Base-by-base conservation (phyloP, 2,797 vertebrate species). In the Semaprochilodus insignis region DNA sequence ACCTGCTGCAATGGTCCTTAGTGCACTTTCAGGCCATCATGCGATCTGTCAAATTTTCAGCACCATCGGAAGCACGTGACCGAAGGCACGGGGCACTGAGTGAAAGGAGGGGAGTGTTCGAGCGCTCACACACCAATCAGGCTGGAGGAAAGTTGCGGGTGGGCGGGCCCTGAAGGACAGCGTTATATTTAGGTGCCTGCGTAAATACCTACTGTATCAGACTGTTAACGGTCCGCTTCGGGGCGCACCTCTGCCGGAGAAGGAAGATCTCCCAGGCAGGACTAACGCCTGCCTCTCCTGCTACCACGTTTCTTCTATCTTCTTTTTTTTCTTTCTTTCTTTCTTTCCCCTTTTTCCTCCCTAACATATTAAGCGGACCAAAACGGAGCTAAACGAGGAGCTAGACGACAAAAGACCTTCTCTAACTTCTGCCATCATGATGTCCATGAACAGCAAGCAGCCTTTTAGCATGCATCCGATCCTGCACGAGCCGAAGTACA, bases 401-500 rank as follows among this genome's bases (percentile, higher is more conserved):
- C 31, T 31, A 62, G 83, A 91, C 88, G 81, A 81, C 83, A 89
- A 85, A 73, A 90, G 88, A 92, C 80, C 91, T 86, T 88, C 89
- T 19, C 87, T 89, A 25, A 88, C 89, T 70, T 91, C 92, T 88
- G 93, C 94, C 89, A 94, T 90, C 91, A 97, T 97, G 97, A 97
- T 97, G 97, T 97, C 97, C 90, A 97, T 97, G 97, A 97, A 97
- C 93, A 97, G 97, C 95, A 97, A 97, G 82, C 97, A 97, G 92
- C 93, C 96, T 73, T 97, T 97, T 94, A 93, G 96, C 87, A 97
- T 97, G 97, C 97, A 97, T 91, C 96, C 97, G 73, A 96, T 97
- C 74, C 95, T 97, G 57, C 96, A 97, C 85, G 97, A 97, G 13
- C 97, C 96, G 86, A 97, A 97, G 85, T 97, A 97, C 93, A 92